Percentiles rank a stretch among this genome's conserved stretches.
phyloP scores from a whole-genome alignment of 2,888 invertebrate genomes.

The Acleris laterana region DNA sequence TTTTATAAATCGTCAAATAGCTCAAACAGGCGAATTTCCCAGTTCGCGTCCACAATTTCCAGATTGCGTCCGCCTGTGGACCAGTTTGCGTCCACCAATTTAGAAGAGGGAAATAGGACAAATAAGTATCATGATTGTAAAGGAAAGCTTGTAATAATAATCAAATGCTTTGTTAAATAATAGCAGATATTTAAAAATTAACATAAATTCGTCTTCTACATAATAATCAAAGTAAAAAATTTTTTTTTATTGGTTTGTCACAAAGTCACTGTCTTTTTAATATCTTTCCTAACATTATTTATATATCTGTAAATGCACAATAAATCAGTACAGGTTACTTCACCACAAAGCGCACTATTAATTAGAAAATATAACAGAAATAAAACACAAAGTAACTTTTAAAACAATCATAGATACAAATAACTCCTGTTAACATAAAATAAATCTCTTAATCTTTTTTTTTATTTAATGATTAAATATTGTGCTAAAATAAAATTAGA shows the following conservation, averaged over 20 bases:
- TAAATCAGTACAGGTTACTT: slow-evolving; percentile 29
- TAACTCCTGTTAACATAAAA: too few relatives aligned
- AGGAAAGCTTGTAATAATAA: neutral
- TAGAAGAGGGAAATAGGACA: slow-evolving; percentile 39
- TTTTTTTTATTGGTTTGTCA: too few relatives aligned
- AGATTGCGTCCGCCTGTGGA: slow-evolving; percentile 38
- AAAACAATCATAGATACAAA: too few relatives aligned
- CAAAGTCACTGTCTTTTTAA: too few relatives aligned
- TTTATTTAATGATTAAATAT: too few relatives aligned
- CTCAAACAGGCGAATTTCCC: slow-evolving; percentile 37
- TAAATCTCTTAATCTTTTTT: too few relatives aligned
- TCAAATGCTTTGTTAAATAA: too few relatives aligned
- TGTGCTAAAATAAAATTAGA: too few relatives aligned
- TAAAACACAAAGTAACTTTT: too few relatives aligned
- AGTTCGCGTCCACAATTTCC: slow-evolving; percentile 38
- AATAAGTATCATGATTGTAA: slow-evolving; percentile 17
- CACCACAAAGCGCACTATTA: slow-evolving; percentile 29
- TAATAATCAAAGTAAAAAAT: neutral
- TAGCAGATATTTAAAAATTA: neutral
- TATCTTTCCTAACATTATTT: too few relatives aligned
- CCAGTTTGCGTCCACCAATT: slow-evolving; percentile 39
- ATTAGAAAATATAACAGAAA: too few relatives aligned
- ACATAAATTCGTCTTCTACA: slow-evolving; percentile 25
- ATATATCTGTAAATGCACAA: neutral
- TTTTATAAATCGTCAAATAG: slow-evolving; percentile 31